Evolutionary conservation across 2,888 invertebrate genomes (phyloP).

Genomic region (Pterostichus madidus): DNA sequence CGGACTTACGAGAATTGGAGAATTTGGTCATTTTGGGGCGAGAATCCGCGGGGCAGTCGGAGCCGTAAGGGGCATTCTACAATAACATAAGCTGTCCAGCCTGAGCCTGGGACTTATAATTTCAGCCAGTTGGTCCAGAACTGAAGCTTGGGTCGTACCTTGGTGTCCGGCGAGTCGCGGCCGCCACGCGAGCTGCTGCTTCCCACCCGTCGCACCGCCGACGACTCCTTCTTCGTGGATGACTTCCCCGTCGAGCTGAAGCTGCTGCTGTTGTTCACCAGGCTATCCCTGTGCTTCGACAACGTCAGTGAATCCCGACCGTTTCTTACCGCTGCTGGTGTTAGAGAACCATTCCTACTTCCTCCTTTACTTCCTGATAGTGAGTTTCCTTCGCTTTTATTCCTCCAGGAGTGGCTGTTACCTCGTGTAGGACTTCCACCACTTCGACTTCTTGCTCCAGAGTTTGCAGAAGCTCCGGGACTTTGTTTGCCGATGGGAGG

Average conservation of each 20-base stretch:
- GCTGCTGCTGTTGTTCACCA: constrained; percentile 71
- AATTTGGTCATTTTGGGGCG: constrained; percentile 66
- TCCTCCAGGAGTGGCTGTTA: constrained; percentile 77
- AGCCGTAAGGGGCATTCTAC: constrained; percentile 63
- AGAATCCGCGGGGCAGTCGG: constrained; percentile 63
- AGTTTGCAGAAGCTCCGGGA: constrained; percentile 73
- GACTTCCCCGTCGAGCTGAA: constrained; percentile 69
- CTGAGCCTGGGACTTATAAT: constrained; percentile 69
- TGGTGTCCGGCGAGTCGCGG: constrained; percentile 78
- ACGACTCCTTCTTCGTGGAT: constrained; percentile 68
- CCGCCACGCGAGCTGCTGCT: constrained; percentile 75
- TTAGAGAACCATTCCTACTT: constrained; percentile 75
- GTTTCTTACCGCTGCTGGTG: constrained; percentile 69
- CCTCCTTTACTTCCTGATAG: constrained; percentile 74
- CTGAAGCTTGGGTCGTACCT: constrained; percentile 87
- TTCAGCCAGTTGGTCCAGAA: constrained; percentile 86
- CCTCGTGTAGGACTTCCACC: constrained; percentile 78
- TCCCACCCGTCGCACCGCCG: constrained; percentile 72
- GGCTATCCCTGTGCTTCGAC: constrained; percentile 75
- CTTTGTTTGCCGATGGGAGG: constrained; percentile 78
- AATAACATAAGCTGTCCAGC: constrained; percentile 55
- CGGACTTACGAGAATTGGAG: constrained; percentile 76
- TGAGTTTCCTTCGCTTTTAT: constrained; percentile 74
- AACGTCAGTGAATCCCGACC: constrained; percentile 70
- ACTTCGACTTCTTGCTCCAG: constrained; percentile 76